Evolutionary conservation across 1,140 invertebrate genomes (phyloP), one percentile per base, ranked within the genome.

Genomic region (Scaptodrosophila lebanonensis): DNA sequence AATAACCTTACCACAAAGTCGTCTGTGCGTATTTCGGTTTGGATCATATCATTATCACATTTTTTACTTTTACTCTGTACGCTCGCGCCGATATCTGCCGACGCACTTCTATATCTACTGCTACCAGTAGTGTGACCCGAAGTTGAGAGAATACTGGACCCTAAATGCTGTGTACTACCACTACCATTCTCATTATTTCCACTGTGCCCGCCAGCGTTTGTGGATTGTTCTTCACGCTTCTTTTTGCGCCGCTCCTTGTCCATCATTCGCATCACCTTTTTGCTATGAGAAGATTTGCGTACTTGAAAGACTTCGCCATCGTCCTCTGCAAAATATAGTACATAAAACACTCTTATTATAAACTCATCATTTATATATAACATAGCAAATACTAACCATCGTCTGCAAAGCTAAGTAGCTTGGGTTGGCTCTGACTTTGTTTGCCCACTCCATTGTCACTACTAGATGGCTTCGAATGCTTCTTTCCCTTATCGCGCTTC

Each of bases 201-300:
- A 35, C 5, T 15, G n/a, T 44, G 58, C 36, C 54, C n/a, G n/a
- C n/a, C 59, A 22, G 39, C 11, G 35, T 38, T 47, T 17, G 62
- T 77, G 60, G 54, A 59, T 25, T 75, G 67, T 29, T 83, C 86
- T 87, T 91, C 90, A 82, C 90, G 90, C 87, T 91, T 91, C 86
- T 93, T 91, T 84, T 91, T 92, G 42, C 89, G 88, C 58, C 88
- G 87, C 77, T 96, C 94, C 87, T 93, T 95, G 85, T 97, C 95
- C 70, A 95, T 88, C 70, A 95, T 92, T 84, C 94, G 95, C 87
- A 94, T 93, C 43, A 98, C 90, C 87, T 94, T 93, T 87, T 96
- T 95, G 88, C 95, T 97, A 66, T 97, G 94, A 8, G 93, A 95
- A 6, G 96, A 97, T 88, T 98, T 98, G 87, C 96, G 97, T 25